phyloP scores from a whole-genome alignment of 2,797 vertebrate species.

The Taenioides sp. region DNA sequence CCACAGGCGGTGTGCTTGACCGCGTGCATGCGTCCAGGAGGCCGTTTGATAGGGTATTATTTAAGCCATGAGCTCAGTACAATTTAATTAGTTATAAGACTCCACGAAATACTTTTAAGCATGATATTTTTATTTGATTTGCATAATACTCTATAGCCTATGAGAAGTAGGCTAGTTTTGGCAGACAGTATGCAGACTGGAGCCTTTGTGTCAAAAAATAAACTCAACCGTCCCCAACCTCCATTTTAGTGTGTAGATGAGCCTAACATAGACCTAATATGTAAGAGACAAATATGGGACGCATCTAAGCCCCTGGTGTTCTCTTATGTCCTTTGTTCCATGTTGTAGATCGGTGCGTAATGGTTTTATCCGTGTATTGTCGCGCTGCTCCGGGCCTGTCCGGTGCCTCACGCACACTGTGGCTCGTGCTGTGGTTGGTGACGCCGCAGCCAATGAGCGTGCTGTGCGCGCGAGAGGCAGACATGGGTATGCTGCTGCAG shows the following conservation, averaged over 20 bases:
- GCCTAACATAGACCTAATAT: too few relatives aligned
- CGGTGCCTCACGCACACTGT: slow-evolving; percentile 26
- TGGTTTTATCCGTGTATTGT: not conserved
- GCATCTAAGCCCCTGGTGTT: not conserved
- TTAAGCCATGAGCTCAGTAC: not conserved
- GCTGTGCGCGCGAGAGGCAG: slow-evolving; percentile 47
- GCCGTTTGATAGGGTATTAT: slow-evolving; percentile 1
- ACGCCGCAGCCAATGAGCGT: slow-evolving; percentile 69
- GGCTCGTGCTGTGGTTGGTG: slow-evolving; percentile 63
- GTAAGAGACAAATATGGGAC: not conserved
- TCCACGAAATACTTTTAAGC: too few relatives aligned
- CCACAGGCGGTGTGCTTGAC: slow-evolving; percentile 30
- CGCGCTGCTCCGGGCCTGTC: slow-evolving; percentile 4
- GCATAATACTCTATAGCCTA: too few relatives aligned
- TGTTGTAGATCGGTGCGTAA: not conserved
- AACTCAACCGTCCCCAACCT: not conserved
- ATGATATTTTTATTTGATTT: too few relatives aligned
- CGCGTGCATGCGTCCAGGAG: slow-evolving; percentile 14
- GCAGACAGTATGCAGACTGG: not conserved
- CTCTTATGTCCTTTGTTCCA: not conserved
- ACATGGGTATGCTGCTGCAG: slow-evolving; percentile 30
- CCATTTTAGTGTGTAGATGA: not conserved
- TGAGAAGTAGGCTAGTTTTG: too few relatives aligned
- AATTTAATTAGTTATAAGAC: too few relatives aligned
- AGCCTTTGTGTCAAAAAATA: not conserved